Base-by-base conservation (phyloP, 30 jellyfish, hydroid and myxozoan genomes). In the Hydractinia symbiolongicarpus region DNA sequence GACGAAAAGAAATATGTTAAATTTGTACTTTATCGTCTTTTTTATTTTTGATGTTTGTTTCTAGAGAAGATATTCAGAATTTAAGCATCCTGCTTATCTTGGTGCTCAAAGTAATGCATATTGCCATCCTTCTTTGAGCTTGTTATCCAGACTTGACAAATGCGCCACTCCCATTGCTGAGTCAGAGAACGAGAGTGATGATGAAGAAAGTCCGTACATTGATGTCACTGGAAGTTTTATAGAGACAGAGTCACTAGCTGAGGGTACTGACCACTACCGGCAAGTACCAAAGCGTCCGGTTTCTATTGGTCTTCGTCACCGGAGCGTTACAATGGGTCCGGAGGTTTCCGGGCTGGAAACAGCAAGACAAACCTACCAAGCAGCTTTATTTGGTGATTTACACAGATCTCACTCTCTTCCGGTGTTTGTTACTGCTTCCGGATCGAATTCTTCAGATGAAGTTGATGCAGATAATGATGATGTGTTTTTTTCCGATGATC, bases 201-300 rank as follows among this genome's bases (percentile, higher is more conserved):
- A 74, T 64, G 74, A 64, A 64, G 83, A 74, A 74, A 74, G 66
- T 10, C 83, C 83, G 51, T 74, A 74, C 54, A 74, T 74, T 49
- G 83, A 74, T 55, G 54, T 74, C 30, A 74, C 51, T 6, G 54
- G 51, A 20, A 68, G 54, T 55, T 44, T 49, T 13, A 5, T n/a
- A 44, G 74, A 64, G 4, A 64, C 8, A 7, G 74, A 64, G 17
- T 7, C 9, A 9, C 9, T 7, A 7, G 40, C 17, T 44, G 17
- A 64, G 77, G 5, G 4, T n/a, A 50, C 68, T 6, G 83, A 74
- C 2, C 58, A 16, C 54, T 50, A 74, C 20, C 51, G 61, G 51
- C 58, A 74, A 17, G 54, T 30, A 49, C 83, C 83, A 49, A 21
- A 50, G 54, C 51, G 54, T 5, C 51, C 67, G 14, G 51, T 74